Evolutionary conservation across 2,888 invertebrate species (phyloP).

Genomic region (Agriotes lineatus): DNA sequence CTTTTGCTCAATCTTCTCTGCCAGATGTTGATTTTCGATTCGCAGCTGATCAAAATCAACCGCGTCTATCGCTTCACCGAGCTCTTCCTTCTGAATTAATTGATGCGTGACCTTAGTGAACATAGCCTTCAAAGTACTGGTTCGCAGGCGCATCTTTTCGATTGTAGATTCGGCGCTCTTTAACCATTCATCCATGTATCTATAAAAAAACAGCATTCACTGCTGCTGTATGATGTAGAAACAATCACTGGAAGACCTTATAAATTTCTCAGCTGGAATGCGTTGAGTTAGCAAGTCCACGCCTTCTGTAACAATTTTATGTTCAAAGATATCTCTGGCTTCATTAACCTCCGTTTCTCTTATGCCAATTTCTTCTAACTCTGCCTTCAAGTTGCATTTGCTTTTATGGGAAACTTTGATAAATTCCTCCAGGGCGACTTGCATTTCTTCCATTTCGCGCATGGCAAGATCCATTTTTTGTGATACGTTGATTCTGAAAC

Average conservation of each 20-base stretch:
- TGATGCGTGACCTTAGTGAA: conserved; percentile 70
- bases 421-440: conserved; percentile 59
- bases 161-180: conserved; percentile 70
- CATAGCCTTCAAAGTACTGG: conserved; percentile 70
- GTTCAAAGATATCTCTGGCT: conserved; percentile 67
- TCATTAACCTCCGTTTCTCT: conserved; percentile 68
- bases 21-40: conserved; percentile 71
- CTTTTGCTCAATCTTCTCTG: conserved; percentile 70
- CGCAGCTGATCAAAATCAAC: conserved; percentile 75
- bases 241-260: conserved; percentile 53
- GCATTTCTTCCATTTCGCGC: conserved; percentile 68
- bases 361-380: conserved; percentile 71
- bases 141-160: conserved; percentile 72
- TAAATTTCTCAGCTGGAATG: conserved; percentile 73
- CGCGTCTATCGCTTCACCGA: conserved; percentile 71
- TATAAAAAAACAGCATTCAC: conserved; percentile 48
- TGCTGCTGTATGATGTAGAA: not conserved
- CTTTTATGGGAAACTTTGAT: conserved; percentile 63
- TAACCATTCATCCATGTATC: conserved; percentile 74
- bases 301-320: conserved; percentile 68
- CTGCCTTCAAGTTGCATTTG: conserved; percentile 66
- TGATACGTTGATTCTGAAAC: conserved; percentile 66
- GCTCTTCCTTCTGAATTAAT: conserved; percentile 69
- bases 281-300: conserved; percentile 72
- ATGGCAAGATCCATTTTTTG: conserved; percentile 69